Evolutionary conservation across 2,888 invertebrate genomes (phyloP), one percentile per base, ranked within the genome.

Genomic region (Mythimna pallens): DNA sequence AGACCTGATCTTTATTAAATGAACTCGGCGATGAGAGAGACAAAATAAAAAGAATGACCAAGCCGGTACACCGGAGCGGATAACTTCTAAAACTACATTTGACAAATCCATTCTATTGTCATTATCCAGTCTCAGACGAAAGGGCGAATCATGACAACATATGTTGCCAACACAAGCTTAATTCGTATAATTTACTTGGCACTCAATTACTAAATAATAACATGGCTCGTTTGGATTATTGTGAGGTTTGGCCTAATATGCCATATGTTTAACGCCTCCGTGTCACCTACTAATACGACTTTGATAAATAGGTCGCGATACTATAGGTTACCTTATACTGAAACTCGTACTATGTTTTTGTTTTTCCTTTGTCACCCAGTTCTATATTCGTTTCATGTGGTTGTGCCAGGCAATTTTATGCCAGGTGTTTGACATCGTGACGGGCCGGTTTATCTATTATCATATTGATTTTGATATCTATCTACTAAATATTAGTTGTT

Each of bases 261-360:
- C 93, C 95, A 95, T 93, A 92, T 95, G 95, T 92, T 93, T 92
- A 87, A 91, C 91, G 89, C 91, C 89, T 91, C 89, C 89, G 89
- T 93, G 93, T 94, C 94, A 94, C 92, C 92, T 92, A 90, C 92
- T 95, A 95, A 95, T 94, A 93, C 90, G 91, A 92, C 88, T 93
- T 92, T 94, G 93, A 95, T 94, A 93, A 94, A 94, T 94, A 94
- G 94, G 91, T 90, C 89, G 89, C 85, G 86, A 84, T 88, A 91
- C 90, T 91, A 91, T 89, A 90, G 83, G 86, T 85, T 87, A 91
- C 85, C 91, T 90, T 89, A 89, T 89, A 86, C 70, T 22, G 22
- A 57, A 14, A 12, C 22, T 30, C 34, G 8, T 79, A 87, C 76
- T 61, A 82, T 1, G 34, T 0, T 25, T 70, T 57, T 34, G 0